Evolutionary conservation across 2,113 vertebrate genomes (phyloP), one percentile per base, ranked within the genome.

Genomic region (Vimba vimba): DNA sequence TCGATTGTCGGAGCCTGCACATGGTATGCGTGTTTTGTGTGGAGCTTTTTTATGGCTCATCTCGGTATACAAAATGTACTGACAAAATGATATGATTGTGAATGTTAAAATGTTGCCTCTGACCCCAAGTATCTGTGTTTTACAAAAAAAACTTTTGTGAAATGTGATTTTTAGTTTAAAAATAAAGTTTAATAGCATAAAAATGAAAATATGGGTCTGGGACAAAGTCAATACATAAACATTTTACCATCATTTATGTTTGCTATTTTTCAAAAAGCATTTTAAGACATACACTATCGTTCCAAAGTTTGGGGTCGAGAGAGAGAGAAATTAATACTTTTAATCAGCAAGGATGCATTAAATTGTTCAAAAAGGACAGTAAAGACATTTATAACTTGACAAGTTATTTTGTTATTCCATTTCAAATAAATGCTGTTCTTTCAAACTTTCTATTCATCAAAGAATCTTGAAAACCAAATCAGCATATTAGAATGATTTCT

Each of bases 1-100:
- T 99, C 73, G 98, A 99, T 94, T 99, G 98, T 62, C 97, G 97
- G 74, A 98, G 98, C 91, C 95, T 99, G 76, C 98, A 99, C 91
- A 94, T 99, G 98, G 98, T 99, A 94, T 96, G 96, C 52, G 68
- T 71, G 30, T 78, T 50, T 81, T 30, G 19, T 87, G 39, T 73
- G 21, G 17, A 47, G 71, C 7, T 9, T 57, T 7, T 23, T 57
- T 57, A 57, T 57, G 19, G 19, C 55, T 23, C 55, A 57, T 57
- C 7, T 23, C 19, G 19, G 7, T 43, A 2, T 9, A 43, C 43
- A 43, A 43, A 8, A 43, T 76, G 5, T 15, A 17, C 1, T 50
- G 12, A 25, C 71, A 74, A 74, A 74, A n/a, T 23, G 0, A 71
- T 55, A 55, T 55, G 17, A 21, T 55, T 55, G 17, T 55, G 6